Evolutionary conservation across 23 tunicate genomes (phyloP).

Genomic region (Phallusia fumigata): DNA sequence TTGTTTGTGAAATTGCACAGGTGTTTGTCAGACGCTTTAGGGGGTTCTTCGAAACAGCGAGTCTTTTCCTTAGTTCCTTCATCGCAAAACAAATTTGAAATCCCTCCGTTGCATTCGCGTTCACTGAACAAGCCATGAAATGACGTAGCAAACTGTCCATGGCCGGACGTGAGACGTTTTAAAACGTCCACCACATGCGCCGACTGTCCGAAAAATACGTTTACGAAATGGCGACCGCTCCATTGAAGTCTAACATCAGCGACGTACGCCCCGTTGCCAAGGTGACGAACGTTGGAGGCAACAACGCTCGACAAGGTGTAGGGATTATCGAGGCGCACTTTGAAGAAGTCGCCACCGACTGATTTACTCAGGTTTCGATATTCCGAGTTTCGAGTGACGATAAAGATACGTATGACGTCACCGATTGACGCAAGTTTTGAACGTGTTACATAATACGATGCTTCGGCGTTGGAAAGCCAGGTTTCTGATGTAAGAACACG

Average conservation of each 20-base stretch:
- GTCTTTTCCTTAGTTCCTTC: neutral
- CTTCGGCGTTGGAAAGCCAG: neutral
- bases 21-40: neutral
- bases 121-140: constrained; percentile 16
- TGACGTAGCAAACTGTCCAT: neutral
- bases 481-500: neutral
- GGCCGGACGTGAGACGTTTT: constrained; percentile 17
- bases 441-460: neutral
- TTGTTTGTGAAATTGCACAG: neutral
- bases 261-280: constrained; percentile 16
- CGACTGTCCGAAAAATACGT: constrained; percentile 29
- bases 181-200: constrained; percentile 29
- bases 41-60: neutral
- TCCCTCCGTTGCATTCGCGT: neutral
- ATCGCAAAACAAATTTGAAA: neutral
- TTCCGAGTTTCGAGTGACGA: neutral
- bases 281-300: constrained; percentile 8
- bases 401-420: neutral
- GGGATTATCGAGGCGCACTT: constrained; percentile 29
- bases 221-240: constrained; percentile 24
- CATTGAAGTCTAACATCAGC: constrained; percentile 7
- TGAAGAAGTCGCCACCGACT: constrained; percentile 27
- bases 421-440: neutral
- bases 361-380: neutral
- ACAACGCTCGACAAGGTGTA: constrained; percentile 19